Percentiles rank a stretch among this genome's conserved stretches.
phyloP scores from a whole-genome alignment of 92 coral and sea anemone species.

The Porites cylindrica region DNA sequence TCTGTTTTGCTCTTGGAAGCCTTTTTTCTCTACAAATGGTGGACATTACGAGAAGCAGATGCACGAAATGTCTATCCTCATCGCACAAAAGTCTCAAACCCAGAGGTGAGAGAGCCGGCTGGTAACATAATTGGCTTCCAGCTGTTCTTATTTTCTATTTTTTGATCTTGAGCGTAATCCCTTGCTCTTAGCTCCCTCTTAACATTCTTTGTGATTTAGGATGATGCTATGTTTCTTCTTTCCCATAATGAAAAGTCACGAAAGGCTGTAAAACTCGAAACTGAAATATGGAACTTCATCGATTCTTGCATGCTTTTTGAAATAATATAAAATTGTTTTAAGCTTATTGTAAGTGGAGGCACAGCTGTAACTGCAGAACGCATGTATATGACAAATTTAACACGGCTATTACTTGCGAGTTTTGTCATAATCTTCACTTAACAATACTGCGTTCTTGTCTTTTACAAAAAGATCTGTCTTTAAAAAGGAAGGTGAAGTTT shows the following conservation, averaged over 20 bases:
- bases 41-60: constrained; percentile 86
- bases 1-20: constrained; percentile 89
- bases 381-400: too few species aligned
- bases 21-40: constrained; percentile 95
- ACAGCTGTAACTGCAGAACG: too few species aligned
- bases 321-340: too few species aligned
- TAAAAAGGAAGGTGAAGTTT: too few species aligned
- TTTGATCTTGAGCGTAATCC: neutral
- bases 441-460: too few species aligned
- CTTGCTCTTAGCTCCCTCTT: neutral
- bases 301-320: neutral
- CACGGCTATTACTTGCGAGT: too few species aligned
- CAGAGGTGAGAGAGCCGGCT: constrained; percentile 73
- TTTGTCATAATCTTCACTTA: too few species aligned
- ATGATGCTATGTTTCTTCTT: neutral
- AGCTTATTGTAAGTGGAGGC: too few species aligned
- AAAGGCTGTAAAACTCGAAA: too few species aligned
- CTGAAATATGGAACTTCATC: neutral
- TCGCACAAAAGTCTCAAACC: constrained; percentile 81
- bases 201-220: too few species aligned
- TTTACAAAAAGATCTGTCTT: too few species aligned
- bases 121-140: neutral
- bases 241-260: neutral
- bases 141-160: neutral
- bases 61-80: constrained; percentile 76